Percentiles rank a stretch among this genome's conserved stretches.
These are phyloP conservation scores for Ceuthmochares aereus DNA, from an alignment of 2,113 vertebrate genomes.

Conservation along the genomic window DNA sequence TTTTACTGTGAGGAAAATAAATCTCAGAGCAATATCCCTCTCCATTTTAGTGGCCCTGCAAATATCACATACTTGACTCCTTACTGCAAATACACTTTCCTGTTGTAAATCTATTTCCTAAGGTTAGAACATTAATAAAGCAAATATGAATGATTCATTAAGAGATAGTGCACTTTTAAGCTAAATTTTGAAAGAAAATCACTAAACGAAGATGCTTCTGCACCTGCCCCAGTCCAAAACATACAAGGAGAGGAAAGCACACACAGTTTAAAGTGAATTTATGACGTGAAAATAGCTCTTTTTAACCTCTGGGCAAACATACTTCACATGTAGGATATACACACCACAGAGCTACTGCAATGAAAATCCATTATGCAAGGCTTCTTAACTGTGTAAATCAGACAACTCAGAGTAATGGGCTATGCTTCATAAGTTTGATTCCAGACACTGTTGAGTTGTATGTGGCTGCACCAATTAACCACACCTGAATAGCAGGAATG, in stretches of 20 bases:
- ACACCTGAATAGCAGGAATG: not conserved
- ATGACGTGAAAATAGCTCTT: not conserved
- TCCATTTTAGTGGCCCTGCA: not conserved
- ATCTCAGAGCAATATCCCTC: not conserved
- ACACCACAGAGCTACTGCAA: not conserved
- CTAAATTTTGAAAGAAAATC: not conserved
- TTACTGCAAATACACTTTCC: not conserved
- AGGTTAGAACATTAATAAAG: not conserved
- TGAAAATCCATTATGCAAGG: not conserved
- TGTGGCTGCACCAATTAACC: not conserved
- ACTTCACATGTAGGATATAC: not conserved
- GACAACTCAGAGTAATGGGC: not conserved
- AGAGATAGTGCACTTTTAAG: not conserved
- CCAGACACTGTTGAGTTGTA: not conserved
- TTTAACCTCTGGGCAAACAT: not conserved
- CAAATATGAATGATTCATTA: not conserved
- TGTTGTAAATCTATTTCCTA: not conserved
- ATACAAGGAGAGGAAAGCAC: not conserved
- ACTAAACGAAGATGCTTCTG: not conserved
- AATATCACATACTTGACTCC: not conserved
- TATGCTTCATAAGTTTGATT: not conserved
- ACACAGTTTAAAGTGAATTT: not conserved
- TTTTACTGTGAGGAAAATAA: not conserved
- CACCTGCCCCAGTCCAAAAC: too few relatives aligned
- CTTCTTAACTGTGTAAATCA: not conserved